These are phyloP conservation scores for Lampris megalopsis DNA, from an alignment of 2,113 vertebrate genomes.

Conservation along the genomic window DNA sequence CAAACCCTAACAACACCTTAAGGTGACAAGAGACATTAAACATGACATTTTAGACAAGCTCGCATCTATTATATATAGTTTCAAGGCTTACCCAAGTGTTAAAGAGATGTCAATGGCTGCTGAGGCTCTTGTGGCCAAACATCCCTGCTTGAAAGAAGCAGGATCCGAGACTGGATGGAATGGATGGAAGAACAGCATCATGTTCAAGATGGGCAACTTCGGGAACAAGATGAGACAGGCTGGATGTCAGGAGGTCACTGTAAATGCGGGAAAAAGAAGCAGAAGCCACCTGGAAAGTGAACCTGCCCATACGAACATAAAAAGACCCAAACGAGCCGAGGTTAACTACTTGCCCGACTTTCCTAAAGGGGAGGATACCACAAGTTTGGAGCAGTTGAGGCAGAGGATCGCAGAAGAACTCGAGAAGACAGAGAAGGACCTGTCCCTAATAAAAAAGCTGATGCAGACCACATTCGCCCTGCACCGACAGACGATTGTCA, in stretches of 20 bases:
- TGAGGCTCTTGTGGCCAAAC: slow-evolving; percentile 34
- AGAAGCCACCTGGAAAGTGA: slow-evolving; percentile 42
- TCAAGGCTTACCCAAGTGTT: slow-evolving; percentile 29
- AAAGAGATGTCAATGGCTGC: slow-evolving; percentile 11
- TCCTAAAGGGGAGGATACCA: slow-evolving; percentile 37
- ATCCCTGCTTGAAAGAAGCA: slow-evolving; percentile 39
- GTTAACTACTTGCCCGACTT: slow-evolving; percentile 46
- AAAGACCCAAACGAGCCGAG: slow-evolving; percentile 40
- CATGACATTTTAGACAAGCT: slow-evolving; percentile 29
- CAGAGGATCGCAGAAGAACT: slow-evolving; percentile 31
- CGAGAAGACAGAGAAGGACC: slow-evolving; percentile 16
- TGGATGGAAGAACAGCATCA: slow-evolving; percentile 33
- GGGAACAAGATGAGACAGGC: slow-evolving; percentile 4
- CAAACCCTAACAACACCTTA: background rate
- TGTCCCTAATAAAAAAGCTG: slow-evolving; percentile 9
- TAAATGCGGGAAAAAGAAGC: slow-evolving; percentile 47
- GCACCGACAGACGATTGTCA: slow-evolving; percentile 20
- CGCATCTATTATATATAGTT: slow-evolving; percentile 35
- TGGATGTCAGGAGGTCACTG: slow-evolving; percentile 26
- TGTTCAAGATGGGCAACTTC: slow-evolving; percentile 50
- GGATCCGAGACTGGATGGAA: slow-evolving; percentile 42
- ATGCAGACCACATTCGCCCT: slow-evolving; percentile 50
- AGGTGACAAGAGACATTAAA: slow-evolving; percentile 37
- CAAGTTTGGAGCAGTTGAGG: slow-evolving; percentile 23
- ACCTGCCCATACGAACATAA: slow-evolving; percentile 29